Conservation (phyloP, 2,797 vertebrate genomes). For the Typhlichthys eigenmanni region DNA sequence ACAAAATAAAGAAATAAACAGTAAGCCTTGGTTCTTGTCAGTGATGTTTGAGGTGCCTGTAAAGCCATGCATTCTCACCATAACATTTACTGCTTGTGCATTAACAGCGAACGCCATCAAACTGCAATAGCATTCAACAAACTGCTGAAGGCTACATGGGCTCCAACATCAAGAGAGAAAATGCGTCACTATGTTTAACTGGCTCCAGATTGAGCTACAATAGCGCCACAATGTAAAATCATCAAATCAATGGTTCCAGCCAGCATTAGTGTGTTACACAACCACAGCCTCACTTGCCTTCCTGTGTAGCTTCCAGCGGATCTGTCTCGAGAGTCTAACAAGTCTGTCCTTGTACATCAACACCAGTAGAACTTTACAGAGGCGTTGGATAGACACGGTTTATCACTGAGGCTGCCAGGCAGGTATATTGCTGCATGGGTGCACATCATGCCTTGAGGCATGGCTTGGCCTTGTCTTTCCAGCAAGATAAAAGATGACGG, state of each 20-base stretch:
- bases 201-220: slow-evolving; percentile 1
- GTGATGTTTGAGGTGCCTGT: slow-evolving; percentile 5
- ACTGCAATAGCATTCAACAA: neutral
- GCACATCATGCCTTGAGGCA: slow-evolving; percentile 55
- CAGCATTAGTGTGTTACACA: slow-evolving; percentile 13
- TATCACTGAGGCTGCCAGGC: slow-evolving; percentile 48
- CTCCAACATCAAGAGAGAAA: neutral
- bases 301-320: slow-evolving; percentile 26
- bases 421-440: slow-evolving; percentile 27
- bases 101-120: neutral
- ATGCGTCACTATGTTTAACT: neutral
- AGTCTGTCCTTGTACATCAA: slow-evolving; percentile 35
- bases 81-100: neutral
- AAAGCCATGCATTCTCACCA: neutral
- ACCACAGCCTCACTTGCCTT: slow-evolving; percentile 1
- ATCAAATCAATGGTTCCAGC: slow-evolving; percentile 11
- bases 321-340: slow-evolving; percentile 31
- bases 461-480: slow-evolving; percentile 59
- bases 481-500: slow-evolving; percentile 59
- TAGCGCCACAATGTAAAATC: slow-evolving; percentile 9
- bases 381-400: slow-evolving; percentile 41
- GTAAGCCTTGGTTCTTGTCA: neutral
- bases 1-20: neutral
- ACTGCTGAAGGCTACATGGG: neutral
- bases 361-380: slow-evolving; percentile 37